phyloP scores from a whole-genome alignment of 1,140 invertebrate genomes.

The Diabrotica undecimpunctata region DNA sequence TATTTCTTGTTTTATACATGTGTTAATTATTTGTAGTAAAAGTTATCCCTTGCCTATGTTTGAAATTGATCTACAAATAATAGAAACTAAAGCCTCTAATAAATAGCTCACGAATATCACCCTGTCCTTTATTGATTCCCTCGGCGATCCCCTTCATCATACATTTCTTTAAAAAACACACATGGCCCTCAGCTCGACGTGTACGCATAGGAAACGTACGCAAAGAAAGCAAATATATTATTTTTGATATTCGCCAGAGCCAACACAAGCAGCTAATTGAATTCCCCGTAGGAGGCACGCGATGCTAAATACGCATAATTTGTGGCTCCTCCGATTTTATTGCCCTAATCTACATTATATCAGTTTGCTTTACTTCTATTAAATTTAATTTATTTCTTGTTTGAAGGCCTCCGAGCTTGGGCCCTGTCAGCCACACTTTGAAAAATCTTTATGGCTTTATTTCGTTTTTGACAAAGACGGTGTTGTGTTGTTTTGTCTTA shows the following conservation, averaged over 20 bases:
- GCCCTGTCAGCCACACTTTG: neutral
- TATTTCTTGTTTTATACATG: too few relatives aligned
- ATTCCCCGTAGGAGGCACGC: slow-evolving; percentile 43
- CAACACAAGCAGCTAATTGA: slow-evolving; percentile 41
- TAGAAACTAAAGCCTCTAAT: too few relatives aligned
- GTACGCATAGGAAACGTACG: slow-evolving; percentile 30
- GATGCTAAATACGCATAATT: slow-evolving; percentile 44
- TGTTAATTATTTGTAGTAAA: too few relatives aligned
- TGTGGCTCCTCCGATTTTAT: slow-evolving; percentile 43
- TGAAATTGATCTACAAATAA: too few relatives aligned
- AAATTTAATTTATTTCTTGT: slow-evolving; percentile 30
- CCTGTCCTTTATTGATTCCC: too few relatives aligned
- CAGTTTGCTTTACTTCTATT: slow-evolving; percentile 30
- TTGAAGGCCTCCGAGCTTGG: slow-evolving; percentile 5
- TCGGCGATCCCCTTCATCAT: too few relatives aligned
- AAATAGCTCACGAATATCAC: too few relatives aligned
- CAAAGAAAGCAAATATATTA: slow-evolving; percentile 43
- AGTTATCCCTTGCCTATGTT: too few relatives aligned
- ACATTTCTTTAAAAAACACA: slow-evolving; percentile 26
- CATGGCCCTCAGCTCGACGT: slow-evolving; percentile 34
- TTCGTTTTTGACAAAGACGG: neutral
- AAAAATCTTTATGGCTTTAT: slow-evolving; percentile 1
- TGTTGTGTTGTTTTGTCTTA: too few relatives aligned
- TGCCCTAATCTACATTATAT: slow-evolving; percentile 39
- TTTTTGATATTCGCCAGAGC: slow-evolving; percentile 45